phyloP scores from a whole-genome alignment of 1,140 invertebrate genomes.

The Lepidurus couesii region DNA sequence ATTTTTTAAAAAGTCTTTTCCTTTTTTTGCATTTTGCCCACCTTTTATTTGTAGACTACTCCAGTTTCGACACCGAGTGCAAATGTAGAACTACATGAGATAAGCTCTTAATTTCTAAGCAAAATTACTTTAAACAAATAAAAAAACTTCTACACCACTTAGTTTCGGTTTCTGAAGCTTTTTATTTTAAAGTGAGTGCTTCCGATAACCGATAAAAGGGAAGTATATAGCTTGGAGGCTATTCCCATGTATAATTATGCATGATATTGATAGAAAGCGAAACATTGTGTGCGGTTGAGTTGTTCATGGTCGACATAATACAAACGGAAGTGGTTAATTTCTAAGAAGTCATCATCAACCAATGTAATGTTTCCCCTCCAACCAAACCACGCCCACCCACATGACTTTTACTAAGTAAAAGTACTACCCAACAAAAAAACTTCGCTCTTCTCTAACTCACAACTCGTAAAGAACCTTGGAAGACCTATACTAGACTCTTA shows the following conservation, averaged over 20 bases:
- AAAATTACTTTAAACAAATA: too few relatives aligned
- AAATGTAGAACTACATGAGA: too few relatives aligned
- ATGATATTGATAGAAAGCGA: background rate
- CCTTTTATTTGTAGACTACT: too few relatives aligned
- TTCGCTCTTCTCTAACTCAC: background rate
- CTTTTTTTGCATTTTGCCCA: too few relatives aligned
- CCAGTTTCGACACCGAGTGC: too few relatives aligned
- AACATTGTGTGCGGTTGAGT: background rate
- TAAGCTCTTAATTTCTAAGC: too few relatives aligned
- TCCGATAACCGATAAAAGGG: too few relatives aligned
- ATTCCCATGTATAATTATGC: background rate
- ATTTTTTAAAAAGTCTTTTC: too few relatives aligned
- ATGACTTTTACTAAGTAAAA: background rate
- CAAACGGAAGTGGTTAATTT: slow-evolving; percentile 17
- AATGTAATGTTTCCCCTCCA: background rate
- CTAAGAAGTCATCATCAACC: background rate
- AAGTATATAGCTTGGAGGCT: background rate
- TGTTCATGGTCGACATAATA: slow-evolving; percentile 15
- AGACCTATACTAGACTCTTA: background rate
- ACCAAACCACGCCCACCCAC: background rate
- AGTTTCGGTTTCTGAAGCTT: too few relatives aligned
- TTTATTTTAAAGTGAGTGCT: too few relatives aligned
- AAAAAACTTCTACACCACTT: too few relatives aligned
- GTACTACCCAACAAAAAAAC: background rate
- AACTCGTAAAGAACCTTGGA: background rate